Conservation (phyloP, 1,140 invertebrate genomes). For the Cyclina sinensis region DNA sequence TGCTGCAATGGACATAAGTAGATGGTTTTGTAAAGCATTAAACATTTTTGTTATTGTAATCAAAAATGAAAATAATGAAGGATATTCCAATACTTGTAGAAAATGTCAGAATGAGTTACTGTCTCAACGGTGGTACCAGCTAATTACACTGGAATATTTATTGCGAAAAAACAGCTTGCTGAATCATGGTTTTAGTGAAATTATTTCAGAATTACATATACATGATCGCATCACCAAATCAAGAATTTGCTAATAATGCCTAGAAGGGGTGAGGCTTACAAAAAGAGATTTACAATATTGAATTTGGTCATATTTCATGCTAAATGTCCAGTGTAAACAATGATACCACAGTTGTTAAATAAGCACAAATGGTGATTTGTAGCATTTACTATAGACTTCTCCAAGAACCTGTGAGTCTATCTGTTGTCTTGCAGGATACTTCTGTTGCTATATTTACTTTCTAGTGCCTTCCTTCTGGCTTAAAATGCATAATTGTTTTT, state of each 20-base stretch:
- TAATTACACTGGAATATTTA: constrained; percentile 23
- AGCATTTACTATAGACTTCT: constrained; percentile 35
- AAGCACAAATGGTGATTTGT: constrained; percentile 19
- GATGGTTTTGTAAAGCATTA: constrained; percentile 6
- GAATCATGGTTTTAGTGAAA: no score
- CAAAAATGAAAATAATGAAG: constrained; percentile 25
- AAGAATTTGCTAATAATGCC: not conserved
- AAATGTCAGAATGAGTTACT: constrained; percentile 38
- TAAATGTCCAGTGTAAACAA: constrained; percentile 39
- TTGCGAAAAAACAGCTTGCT: no score
- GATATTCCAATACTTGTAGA: constrained; percentile 39
- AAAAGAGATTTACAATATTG: constrained; percentile 12
- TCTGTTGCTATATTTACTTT: not conserved
- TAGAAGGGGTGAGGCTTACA: not conserved
- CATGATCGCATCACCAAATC: not conserved
- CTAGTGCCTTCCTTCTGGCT: constrained; percentile 38
- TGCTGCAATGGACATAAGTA: not conserved
- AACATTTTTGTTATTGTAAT: constrained; percentile 17
- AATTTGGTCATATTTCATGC: constrained; percentile 28
- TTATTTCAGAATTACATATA: no score
- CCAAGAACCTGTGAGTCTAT: constrained; percentile 23
- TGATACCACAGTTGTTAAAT: constrained; percentile 43
- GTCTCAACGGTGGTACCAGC: constrained; percentile 53
- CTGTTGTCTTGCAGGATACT: constrained; percentile 38
- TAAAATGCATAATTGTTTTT: constrained; percentile 26